Conservation (phyloP, 2,888 invertebrate species). For the Eupeodes latifasciatus region DNA sequence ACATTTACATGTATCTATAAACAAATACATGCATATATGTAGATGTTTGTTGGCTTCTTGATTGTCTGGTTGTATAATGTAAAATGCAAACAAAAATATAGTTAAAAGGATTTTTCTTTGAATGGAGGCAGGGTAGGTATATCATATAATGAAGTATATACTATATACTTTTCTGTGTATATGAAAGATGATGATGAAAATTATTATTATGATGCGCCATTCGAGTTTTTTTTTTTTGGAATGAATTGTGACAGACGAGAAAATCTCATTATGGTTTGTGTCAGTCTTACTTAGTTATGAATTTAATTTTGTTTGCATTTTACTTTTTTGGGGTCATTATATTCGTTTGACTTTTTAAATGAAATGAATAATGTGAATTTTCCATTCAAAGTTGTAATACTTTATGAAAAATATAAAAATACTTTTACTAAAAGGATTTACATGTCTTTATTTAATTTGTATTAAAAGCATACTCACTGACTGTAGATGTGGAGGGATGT, state of each 20-base stretch:
- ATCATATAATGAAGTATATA: slow-evolving; percentile 22
- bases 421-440: neutral
- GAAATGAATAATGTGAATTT: slow-evolving; percentile 3
- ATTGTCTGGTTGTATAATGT: neutral
- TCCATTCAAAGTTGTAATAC: neutral
- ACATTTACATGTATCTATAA: neutral
- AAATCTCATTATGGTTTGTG: slow-evolving; percentile 38
- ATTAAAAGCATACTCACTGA: neutral
- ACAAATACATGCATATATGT: no score
- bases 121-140: neutral
- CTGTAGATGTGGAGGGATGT: neutral
- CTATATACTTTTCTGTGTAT: no score
- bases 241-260: slow-evolving; percentile 30
- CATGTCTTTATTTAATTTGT: slow-evolving; percentile 6
- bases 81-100: slow-evolving; percentile 13
- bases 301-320: neutral
- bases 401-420: neutral
- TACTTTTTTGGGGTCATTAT: slow-evolving; percentile 2
- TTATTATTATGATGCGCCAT: slow-evolving; percentile 2
- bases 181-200: slow-evolving; percentile 5
- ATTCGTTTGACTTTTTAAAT: slow-evolving; percentile 18
- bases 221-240: neutral
- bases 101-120: slow-evolving; percentile 42
- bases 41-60: neutral
- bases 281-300: slow-evolving; percentile 7